phyloP scores from a whole-genome alignment of 2,888 invertebrate genomes.

The Acrocyrtus sp. region DNA sequence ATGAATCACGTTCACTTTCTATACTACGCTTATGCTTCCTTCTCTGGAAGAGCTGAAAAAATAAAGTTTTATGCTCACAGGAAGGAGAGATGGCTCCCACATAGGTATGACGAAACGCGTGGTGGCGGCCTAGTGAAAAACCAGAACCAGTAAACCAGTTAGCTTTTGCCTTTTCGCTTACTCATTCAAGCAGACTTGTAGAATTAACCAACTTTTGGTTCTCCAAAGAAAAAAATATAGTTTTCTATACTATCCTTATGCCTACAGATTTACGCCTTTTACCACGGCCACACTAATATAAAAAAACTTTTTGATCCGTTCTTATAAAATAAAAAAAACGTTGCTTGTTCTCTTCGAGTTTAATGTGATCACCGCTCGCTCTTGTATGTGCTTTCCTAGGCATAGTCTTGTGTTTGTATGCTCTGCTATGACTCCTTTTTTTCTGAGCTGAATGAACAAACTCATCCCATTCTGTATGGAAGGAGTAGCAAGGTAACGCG shows the following conservation, averaged over 20 bases:
- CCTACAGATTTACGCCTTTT: no score
- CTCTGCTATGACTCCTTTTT: neutral
- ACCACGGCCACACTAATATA: no score
- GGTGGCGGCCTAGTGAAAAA: conserved; percentile 15
- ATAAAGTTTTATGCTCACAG: conserved; percentile 20
- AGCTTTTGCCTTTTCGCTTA: neutral
- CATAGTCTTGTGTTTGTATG: neutral
- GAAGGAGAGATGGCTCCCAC: conserved; percentile 50
- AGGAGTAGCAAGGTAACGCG: neutral
- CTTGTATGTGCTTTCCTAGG: neutral
- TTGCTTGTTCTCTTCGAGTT: conserved; percentile 12
- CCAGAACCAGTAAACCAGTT: no score
- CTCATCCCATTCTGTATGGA: neutral
- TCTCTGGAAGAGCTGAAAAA: neutral
- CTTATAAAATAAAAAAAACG: conserved; percentile 8
- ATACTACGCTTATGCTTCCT: no score
- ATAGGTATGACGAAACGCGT: conserved; percentile 31
- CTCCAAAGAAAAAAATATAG: neutral
- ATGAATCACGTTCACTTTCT: no score
- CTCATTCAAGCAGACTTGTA: neutral
- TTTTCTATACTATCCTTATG: neutral
- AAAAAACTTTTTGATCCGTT: neutral
- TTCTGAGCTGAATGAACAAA: neutral
- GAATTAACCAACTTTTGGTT: neutral
- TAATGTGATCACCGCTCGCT: conserved; percentile 9